Evolutionary conservation across 2,797 vertebrate species (phyloP).

Genomic region (Acanthis flammea): DNA sequence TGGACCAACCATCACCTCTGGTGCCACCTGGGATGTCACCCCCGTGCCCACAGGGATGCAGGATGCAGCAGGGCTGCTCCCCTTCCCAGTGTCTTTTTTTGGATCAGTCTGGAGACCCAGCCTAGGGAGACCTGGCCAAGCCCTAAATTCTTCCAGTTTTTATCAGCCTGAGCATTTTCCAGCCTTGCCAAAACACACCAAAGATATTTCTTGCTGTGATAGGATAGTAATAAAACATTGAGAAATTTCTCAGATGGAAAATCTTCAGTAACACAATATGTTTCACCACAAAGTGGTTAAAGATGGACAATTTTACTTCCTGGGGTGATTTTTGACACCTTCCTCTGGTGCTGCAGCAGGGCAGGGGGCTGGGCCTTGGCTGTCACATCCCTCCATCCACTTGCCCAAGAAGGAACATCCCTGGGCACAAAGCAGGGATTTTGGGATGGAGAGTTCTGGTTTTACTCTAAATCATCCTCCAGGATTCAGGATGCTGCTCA

Average conservation of each 20-base stretch:
- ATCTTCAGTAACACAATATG: rapidly evolving
- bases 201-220: neutral
- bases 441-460: neutral
- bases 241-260: neutral
- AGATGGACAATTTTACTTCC: neutral
- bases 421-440: neutral
- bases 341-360: neutral
- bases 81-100: neutral
- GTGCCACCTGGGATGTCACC: rapidly evolving
- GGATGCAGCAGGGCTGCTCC: neutral
- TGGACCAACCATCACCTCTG: rapidly evolving
- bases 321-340: neutral
- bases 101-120: neutral
- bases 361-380: neutral
- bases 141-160: neutral
- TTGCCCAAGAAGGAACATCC: neutral
- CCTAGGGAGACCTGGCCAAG: neutral
- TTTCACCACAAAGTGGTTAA: neutral
- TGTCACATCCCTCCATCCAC: neutral
- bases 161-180: neutral
- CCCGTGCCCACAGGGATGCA: rapidly evolving
- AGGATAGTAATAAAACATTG: neutral
- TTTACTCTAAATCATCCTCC: neutral
- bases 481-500: neutral
- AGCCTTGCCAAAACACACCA: neutral